phyloP scores from a whole-genome alignment of 2,113 vertebrate species.

The Ranitomeya variabilis region DNA sequence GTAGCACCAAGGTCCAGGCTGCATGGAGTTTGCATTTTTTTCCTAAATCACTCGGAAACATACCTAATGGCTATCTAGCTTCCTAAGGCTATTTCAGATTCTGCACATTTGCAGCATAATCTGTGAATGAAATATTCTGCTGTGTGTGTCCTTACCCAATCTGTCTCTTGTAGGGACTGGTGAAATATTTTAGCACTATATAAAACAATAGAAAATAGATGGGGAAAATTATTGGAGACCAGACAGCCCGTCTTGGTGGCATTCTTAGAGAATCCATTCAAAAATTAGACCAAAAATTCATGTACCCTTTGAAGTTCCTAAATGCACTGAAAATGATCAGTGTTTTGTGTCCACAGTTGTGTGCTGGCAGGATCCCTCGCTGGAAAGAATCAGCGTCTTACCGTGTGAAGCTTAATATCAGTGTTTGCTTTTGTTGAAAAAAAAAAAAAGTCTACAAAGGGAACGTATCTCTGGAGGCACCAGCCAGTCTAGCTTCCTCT shows the following conservation, averaged over 20 bases:
- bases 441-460: constrained; percentile 59
- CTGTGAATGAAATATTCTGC: too few relatives aligned
- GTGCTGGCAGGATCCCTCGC: constrained; percentile 2
- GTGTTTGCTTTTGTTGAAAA: constrained; percentile 60
- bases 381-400: constrained; percentile 34
- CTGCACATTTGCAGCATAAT: too few relatives aligned
- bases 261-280: background rate
- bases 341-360: background rate
- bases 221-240: background rate
- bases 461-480: constrained; percentile 71
- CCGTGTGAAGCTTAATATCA: constrained; percentile 38
- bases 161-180: too few relatives aligned
- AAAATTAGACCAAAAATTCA: background rate
- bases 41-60: too few relatives aligned
- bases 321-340: background rate
- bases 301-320: background rate
- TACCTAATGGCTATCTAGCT: too few relatives aligned
- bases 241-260: background rate
- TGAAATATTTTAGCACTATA: background rate
- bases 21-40: too few relatives aligned
- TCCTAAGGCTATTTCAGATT: too few relatives aligned
- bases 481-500: constrained; percentile 69
- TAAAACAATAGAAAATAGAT: too few relatives aligned
- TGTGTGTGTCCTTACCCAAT: too few relatives aligned
- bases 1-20: too few relatives aligned